Evolutionary conservation across 2,888 invertebrate species (phyloP), one percentile per base, ranked within the genome.

Genomic region (Epirrhoe tristata): DNA sequence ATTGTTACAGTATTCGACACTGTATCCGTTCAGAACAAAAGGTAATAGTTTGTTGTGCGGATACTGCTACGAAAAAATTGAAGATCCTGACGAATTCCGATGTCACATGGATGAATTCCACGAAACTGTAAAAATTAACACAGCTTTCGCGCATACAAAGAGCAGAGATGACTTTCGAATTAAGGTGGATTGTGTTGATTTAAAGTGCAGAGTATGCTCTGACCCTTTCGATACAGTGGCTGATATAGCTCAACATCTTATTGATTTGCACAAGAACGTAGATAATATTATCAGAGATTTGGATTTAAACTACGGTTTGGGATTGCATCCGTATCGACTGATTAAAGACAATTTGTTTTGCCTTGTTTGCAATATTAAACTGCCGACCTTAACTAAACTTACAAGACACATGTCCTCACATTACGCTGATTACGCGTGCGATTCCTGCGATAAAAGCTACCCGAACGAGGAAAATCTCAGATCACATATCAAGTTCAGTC

Each of bases 1-100:
- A 62, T 80, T 93, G 71, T 84, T 93, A 82, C 83, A 85, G 83
- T 89, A 84, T 81, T 84, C 90, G 6, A 92, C 93, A 64, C 89
- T 87, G 64, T 90, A 88, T 83, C 92, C 92, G 74, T 93, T 93
- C 86, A 86, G 90, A 77, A 82, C 89, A 58, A 87, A 87, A 6
- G 87, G 87, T 63, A 85, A 86, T 61, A 76, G 77, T 46, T 86
- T 92, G 84, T 83, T 89, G 76, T 93, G 93, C 81, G 88, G 91
- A 14, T 91, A 89, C 81, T 93, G 93, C 80, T 83, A 84, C 69
- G 88, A 89, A 70, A 81, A 80, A 63, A 87, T 84, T 72, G 81
- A 85, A 31, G 87, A 89, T 48, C 88, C 90, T 5, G 70, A 80
- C 3, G 72, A 64, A 50, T 90, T 84, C 74, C 81, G 89, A 65